phyloP scores from a whole-genome alignment of 2,888 invertebrate species.

The Diloba caeruleocephala region DNA sequence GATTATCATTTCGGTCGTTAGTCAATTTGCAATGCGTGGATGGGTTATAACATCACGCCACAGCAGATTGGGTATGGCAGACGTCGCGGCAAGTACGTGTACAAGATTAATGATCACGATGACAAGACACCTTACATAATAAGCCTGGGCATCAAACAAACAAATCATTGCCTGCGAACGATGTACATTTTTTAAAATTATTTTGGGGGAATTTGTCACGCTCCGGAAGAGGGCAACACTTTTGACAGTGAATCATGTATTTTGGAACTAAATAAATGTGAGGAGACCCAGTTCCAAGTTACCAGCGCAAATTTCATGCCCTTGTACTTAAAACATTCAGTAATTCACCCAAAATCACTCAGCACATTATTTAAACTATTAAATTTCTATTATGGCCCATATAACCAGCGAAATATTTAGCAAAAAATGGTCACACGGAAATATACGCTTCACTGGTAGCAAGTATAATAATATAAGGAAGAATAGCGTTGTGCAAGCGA shows the following conservation, averaged over 20 bases:
- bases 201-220: conserved; percentile 6
- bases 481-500: conserved; percentile 29
- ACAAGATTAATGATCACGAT: conserved; percentile 26
- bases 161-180: conserved; percentile 7
- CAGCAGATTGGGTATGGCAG: conserved; percentile 10
- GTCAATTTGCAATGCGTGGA: conserved; percentile 21
- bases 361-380: no score
- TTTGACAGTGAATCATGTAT: conserved; percentile 22
- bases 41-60: conserved; percentile 25
- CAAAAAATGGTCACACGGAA: conserved; percentile 15
- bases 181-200: conserved; percentile 17
- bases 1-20: no score
- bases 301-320: conserved; percentile 4
- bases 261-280: conserved; percentile 28
- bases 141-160: background rate
- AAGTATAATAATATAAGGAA: conserved; percentile 19
- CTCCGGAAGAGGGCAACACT: conserved; percentile 19
- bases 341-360: conserved; percentile 14
- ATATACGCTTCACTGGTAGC: conserved; percentile 12
- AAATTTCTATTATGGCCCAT: no score
- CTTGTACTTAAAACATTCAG: conserved; percentile 19
- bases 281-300: conserved; percentile 15
- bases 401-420: conserved; percentile 4
- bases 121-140: conserved; percentile 15
- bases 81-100: conserved; percentile 9